These are phyloP conservation scores for Chamaedrilus cognettii DNA, from an alignment of 2,888 invertebrate genomes.

Conservation along the genomic window DNA sequence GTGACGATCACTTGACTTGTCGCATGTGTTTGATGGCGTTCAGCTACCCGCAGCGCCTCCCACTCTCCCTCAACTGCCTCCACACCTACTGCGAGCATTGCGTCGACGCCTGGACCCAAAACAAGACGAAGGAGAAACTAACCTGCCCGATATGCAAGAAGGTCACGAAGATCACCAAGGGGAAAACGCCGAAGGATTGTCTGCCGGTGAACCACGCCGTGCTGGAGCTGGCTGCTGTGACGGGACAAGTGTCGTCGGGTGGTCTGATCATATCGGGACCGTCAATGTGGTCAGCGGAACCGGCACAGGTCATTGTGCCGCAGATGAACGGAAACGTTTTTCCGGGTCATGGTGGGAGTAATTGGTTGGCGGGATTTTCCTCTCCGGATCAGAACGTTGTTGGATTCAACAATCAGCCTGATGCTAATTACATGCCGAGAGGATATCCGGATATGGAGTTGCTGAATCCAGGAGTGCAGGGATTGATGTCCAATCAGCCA, in stretches of 20 bases:
- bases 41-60: constrained; percentile 7
- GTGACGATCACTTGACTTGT: constrained; percentile 9
- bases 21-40: constrained; percentile 3
- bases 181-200: neutral
- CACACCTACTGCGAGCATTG: constrained; percentile 14
- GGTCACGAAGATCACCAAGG: constrained; percentile 3
- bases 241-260: neutral
- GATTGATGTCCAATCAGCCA: too few species aligned
- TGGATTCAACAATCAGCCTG: neutral
- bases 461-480: too few species aligned
- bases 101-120: neutral
- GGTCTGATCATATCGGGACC: too few species aligned
- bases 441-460: neutral
- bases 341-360: neutral
- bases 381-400: neutral
- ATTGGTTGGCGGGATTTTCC: neutral
- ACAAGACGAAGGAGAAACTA: constrained; percentile 4
- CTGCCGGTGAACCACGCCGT: constrained; percentile 17
- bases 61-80: constrained; percentile 7
- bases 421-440: neutral
- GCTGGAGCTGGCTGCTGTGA: neutral
- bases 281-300: neutral
- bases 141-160: constrained; percentile 5
- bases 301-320: neutral
- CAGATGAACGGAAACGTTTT: neutral